Conservation (phyloP, 1,140 invertebrate genomes). For the Tetranychus cinnabarinus region DNA sequence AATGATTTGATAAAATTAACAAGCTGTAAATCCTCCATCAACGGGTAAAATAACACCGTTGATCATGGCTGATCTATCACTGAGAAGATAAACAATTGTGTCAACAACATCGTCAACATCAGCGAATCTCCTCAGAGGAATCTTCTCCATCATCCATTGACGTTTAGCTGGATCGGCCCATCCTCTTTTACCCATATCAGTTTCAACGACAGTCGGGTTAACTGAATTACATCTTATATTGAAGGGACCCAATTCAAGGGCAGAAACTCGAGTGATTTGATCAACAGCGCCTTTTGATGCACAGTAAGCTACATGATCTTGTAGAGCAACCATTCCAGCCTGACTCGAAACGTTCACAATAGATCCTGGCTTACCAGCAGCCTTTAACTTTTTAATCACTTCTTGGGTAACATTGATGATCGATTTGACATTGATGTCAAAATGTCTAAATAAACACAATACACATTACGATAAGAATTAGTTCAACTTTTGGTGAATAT, state of each 20-base stretch:
- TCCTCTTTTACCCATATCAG: constrained; percentile 53
- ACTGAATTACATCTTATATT: constrained; percentile 62
- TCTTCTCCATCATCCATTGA: constrained; percentile 41
- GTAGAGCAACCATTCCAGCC: constrained; percentile 35
- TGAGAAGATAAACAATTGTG: constrained; percentile 50
- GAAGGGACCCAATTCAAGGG: constrained; percentile 50
- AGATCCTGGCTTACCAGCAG: constrained; percentile 33
- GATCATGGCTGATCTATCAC: constrained; percentile 51
- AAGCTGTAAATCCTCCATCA: constrained; percentile 44
- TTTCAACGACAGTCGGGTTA: constrained; percentile 72
- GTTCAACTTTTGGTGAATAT: no score
- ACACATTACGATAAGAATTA: no score
- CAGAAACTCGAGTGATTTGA: constrained; percentile 39
- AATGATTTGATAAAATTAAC: not conserved
- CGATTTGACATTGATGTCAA: constrained; percentile 49
- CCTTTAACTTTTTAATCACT: constrained; percentile 45
- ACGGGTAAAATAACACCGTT: constrained; percentile 48
- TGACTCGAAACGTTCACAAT: constrained; percentile 83
- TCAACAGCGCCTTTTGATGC: constrained; percentile 35
- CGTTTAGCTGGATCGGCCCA: constrained; percentile 57
- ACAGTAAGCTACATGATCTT: constrained; percentile 50
- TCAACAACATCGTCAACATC: constrained; percentile 63
- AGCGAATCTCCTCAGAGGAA: constrained; percentile 42
- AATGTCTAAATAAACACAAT: no score
- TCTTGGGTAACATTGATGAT: constrained; percentile 55